Conservation (phyloP, 2,888 invertebrate genomes). For the Brachypalpus laphriformis region DNA sequence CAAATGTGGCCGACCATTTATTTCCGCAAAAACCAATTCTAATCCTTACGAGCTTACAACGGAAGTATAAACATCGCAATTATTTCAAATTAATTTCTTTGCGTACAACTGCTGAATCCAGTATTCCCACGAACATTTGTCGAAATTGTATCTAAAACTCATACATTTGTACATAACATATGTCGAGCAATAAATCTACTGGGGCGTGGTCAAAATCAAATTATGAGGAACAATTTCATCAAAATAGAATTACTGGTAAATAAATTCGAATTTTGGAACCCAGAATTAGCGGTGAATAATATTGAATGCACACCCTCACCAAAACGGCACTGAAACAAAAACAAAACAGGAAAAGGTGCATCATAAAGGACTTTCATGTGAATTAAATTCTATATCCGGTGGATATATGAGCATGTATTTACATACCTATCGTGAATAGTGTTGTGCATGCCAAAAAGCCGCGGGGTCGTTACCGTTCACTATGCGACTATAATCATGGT, state of each 20-base stretch:
- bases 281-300: slow-evolving; percentile 56
- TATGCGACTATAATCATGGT: slow-evolving; percentile 69
- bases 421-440: slow-evolving; percentile 30
- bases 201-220: slow-evolving; percentile 62
- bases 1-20: neutral
- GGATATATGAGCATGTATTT: neutral
- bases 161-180: neutral
- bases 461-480: slow-evolving; percentile 64
- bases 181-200: slow-evolving; percentile 37
- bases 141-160: neutral
- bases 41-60: slow-evolving; percentile 10
- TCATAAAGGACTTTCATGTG: slow-evolving; percentile 49
- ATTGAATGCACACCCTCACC: slow-evolving; percentile 1
- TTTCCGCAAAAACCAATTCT: neutral
- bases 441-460: slow-evolving; percentile 45
- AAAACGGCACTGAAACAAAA: slow-evolving; percentile 23
- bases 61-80: slow-evolving; percentile 48
- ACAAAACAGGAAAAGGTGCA: slow-evolving; percentile 27
- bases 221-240: slow-evolving; percentile 69
- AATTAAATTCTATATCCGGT: slow-evolving; percentile 42
- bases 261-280: slow-evolving; percentile 61
- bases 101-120: slow-evolving; percentile 30
- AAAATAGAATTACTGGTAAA: slow-evolving; percentile 68
- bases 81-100: slow-evolving; percentile 60
- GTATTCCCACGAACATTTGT: neutral